A percentile compares a stretch with the other conserved stretches of the same genome.
Conservation (phyloP, 2,113 vertebrate species). For the Zootoca vivipara region DNA sequence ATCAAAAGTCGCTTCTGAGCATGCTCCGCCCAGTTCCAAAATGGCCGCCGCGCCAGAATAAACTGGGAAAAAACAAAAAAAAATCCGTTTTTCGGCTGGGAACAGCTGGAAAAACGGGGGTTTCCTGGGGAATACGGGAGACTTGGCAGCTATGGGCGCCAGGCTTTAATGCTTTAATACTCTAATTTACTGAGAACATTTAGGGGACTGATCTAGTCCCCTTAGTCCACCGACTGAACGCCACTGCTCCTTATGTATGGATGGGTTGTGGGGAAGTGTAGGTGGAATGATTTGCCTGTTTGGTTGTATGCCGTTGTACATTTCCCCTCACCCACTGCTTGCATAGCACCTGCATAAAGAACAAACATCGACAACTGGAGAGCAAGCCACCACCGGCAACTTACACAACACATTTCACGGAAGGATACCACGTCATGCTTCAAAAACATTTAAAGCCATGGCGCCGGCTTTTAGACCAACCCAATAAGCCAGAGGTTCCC, state of each 20-base stretch:
- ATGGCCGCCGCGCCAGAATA: no score
- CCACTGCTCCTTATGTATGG: background rate
- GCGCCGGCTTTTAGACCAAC: background rate
- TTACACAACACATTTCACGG: conserved; percentile 27
- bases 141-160: no score
- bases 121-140: no score
- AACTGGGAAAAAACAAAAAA: no score
- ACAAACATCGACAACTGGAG: conserved; percentile 16
- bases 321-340: background rate
- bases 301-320: conserved; percentile 4
- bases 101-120: no score
- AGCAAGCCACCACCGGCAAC: conserved; percentile 27
- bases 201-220: no score
- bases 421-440: conserved; percentile 25
- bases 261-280: background rate
- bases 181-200: no score
- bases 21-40: no score
- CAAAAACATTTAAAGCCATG: conserved; percentile 18
- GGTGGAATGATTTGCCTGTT: background rate
- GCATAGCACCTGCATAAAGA: conserved; percentile 20
- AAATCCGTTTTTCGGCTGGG: no score
- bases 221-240: no score
- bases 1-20: no score
- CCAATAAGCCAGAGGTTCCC: background rate
- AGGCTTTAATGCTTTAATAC: no score